Conservation (phyloP, 2,797 vertebrate genomes). For the Characodon lateralis region DNA sequence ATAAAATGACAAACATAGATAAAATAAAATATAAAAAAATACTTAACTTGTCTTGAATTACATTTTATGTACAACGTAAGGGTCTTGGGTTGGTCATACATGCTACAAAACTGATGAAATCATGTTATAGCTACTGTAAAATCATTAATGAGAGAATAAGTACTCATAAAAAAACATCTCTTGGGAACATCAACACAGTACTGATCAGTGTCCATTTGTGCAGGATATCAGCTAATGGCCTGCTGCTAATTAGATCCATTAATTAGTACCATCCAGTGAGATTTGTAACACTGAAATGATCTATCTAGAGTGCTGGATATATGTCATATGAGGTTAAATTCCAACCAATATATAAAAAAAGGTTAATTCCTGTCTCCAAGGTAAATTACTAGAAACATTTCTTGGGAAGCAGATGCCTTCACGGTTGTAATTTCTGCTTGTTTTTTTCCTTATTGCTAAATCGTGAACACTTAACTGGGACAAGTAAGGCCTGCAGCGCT, state of each 20-base stretch:
- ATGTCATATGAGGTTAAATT: constrained; percentile 40
- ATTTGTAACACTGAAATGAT: constrained; percentile 41
- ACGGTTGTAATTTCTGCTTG: not conserved
- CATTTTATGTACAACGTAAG: not conserved
- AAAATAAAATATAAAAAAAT: not conserved
- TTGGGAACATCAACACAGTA: constrained; percentile 15
- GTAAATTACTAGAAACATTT: constrained; percentile 24
- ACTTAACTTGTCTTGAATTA: not conserved
- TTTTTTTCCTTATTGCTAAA: not conserved
- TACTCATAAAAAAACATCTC: constrained; percentile 15
- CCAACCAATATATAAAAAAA: constrained; percentile 15
- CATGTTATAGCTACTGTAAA: constrained; percentile 11
- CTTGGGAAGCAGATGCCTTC: not conserved
- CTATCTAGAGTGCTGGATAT: constrained; percentile 36
- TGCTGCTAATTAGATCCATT: constrained; percentile 64
- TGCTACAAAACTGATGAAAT: constrained; percentile 18
- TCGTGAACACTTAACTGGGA: not conserved
- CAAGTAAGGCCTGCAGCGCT: not conserved
- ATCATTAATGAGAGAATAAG: not conserved
- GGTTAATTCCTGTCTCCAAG: constrained; percentile 18
- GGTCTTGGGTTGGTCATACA: constrained; percentile 4
- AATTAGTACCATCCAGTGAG: constrained; percentile 63
- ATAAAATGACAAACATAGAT: not conserved
- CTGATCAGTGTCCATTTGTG: constrained; percentile 50
- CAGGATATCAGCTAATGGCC: constrained; percentile 48